Base-by-base conservation (phyloP, 64 coral and sea anemone genomes). In the Montipora efflorescens region DNA sequence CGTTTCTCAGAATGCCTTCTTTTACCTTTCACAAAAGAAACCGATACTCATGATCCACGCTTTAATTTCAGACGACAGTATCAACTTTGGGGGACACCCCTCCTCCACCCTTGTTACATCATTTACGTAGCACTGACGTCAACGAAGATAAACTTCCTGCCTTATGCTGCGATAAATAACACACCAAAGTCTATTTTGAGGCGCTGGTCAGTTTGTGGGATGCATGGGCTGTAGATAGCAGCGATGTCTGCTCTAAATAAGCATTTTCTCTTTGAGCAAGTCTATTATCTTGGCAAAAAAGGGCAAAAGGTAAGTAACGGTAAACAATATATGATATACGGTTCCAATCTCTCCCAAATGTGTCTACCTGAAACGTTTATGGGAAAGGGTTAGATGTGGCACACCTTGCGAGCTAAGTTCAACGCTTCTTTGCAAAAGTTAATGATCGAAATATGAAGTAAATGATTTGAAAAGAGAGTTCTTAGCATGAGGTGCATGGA, bases 51-150 rank as follows among this genome's bases (percentile, higher is more conserved):
- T 36, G 36, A 36, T 36, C 36, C 1, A 36, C 0, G 36, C 28
- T 28, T 28, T 28, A 28, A 28, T 28, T 28, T 36, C 36, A 36
- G 36, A 36, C 36, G 36, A 36, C 36, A 36, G 36, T 2, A 36
- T 36, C 36, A 36, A 36, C 36, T 36, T 36, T 36, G 5, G 55
- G 81, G 81, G 44, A 84, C 44, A 67, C 12, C 81, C 81, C 81
- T 84, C 44, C 81, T 43, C 81, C 82, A 50, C 82, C 82, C 82
- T 48, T 5, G 8, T 5, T 18, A 49, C 82, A 64, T 86, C 7
- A 4, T 44, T 83, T 14, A 86, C 82, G 82, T 86, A 15, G 18
- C 18, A 18, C 1, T 86, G 45, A 86, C 82, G 82, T 86, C 66
- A 70, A 10, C 49, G 16, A 16, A 48, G 4, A 13, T 48, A 16